These are phyloP conservation scores for Ammospiza caudacuta DNA, from an alignment of 2,113 vertebrate species.

Conservation along the genomic window DNA sequence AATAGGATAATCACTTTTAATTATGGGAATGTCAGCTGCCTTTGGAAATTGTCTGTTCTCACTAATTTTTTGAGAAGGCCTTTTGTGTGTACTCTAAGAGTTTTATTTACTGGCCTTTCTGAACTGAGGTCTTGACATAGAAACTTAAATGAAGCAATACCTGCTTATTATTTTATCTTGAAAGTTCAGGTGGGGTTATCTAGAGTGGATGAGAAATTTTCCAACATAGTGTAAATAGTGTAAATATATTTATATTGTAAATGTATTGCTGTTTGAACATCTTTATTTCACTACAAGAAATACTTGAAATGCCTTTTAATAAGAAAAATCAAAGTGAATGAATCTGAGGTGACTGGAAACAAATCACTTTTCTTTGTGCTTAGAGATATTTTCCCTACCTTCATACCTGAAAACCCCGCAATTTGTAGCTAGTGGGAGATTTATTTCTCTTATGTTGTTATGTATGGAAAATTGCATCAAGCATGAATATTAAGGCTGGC, in stretches of 20 bases:
- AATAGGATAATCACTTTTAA: not conserved
- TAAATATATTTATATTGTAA: not conserved
- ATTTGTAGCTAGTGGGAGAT: not conserved
- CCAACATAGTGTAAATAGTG: not conserved
- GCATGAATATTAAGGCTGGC: not conserved
- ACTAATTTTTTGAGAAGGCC: not conserved
- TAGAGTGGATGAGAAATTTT: not conserved
- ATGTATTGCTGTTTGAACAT: not conserved
- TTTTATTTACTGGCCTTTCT: not conserved
- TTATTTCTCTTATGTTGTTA: not conserved
- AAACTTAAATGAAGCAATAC: not conserved
- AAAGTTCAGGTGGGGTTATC: not conserved
- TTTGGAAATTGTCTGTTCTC: not conserved
- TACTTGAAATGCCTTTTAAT: conserved; percentile 2
- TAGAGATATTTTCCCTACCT: not conserved
- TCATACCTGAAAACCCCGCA: not conserved
- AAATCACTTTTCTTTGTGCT: not conserved
- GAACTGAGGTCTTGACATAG: not conserved
- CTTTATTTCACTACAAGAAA: not conserved
- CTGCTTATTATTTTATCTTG: not conserved
- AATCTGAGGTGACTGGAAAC: not conserved
- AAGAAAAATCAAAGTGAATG: not conserved
- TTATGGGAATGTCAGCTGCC: not conserved
- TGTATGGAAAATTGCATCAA: not conserved
- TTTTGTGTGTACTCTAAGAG: not conserved